Evolutionary conservation across 2,797 vertebrate species (phyloP).

Genomic region (Poecilia wingei): DNA sequence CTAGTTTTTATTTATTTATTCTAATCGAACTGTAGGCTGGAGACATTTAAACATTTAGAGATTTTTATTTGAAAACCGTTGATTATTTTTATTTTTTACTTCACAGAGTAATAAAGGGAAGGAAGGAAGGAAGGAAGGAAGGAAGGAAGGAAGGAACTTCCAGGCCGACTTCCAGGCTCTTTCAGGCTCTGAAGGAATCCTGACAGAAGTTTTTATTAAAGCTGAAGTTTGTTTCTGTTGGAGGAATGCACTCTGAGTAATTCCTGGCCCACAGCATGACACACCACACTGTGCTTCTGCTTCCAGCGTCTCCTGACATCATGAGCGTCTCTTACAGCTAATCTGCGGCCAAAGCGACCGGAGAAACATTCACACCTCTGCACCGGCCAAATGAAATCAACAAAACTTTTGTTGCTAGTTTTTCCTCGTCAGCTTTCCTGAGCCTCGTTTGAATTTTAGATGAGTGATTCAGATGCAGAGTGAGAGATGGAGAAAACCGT

Average conservation of each 20-base stretch:
- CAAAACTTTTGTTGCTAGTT: constrained; percentile 25
- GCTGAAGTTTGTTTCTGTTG: neutral
- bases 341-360: neutral
- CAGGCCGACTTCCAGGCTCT: too few relatives aligned
- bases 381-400: neutral
- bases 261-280: constrained; percentile 21
- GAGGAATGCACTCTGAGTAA: constrained; percentile 4
- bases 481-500: constrained; percentile 59
- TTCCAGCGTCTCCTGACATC: constrained; percentile 18
- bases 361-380: constrained; percentile 12
- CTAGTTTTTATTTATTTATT: neutral
- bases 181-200: neutral
- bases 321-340: constrained; percentile 4
- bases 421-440: constrained; percentile 32
- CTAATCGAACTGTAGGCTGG: neutral
- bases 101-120: neutral
- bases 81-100: neutral
- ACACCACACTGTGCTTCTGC: constrained; percentile 36
- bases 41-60: neutral
- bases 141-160: too few relatives aligned
- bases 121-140: neutral
- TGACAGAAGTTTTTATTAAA: neutral
- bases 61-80: neutral
- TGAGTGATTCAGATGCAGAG: constrained; percentile 63
- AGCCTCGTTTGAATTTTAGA: constrained; percentile 63